These are phyloP conservation scores for Drosophila borealis DNA, from an alignment of 2,888 invertebrate species.

Conservation along the genomic window DNA sequence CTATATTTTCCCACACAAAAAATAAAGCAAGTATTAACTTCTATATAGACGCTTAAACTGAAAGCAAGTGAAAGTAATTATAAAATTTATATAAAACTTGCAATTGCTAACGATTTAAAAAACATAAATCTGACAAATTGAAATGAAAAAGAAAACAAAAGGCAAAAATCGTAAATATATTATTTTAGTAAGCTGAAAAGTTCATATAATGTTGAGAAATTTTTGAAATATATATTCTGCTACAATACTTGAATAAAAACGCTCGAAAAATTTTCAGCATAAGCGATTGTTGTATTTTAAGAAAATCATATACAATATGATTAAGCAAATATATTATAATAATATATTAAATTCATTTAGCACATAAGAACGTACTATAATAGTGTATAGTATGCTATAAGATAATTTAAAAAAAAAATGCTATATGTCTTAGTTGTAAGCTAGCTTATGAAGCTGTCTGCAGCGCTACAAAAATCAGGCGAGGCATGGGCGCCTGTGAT, in stretches of 20 bases:
- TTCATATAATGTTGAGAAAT: slow-evolving; percentile 47
- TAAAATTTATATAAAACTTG: slow-evolving; percentile 18
- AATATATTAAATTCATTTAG: not conserved
- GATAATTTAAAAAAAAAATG: too few species aligned
- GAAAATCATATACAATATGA: slow-evolving; percentile 25
- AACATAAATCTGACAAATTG: slow-evolving; percentile 38
- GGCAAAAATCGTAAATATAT: slow-evolving; percentile 39
- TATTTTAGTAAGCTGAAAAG: slow-evolving; percentile 23
- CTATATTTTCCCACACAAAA: slow-evolving; percentile 22
- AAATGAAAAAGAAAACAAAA: slow-evolving; percentile 9
- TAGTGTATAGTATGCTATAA: not conserved
- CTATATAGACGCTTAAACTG: slow-evolving; percentile 1
- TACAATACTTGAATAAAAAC: slow-evolving; percentile 64
- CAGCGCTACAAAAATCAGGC: slow-evolving; percentile 40
- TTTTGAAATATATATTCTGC: slow-evolving; percentile 70
- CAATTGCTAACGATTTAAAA: slow-evolving; percentile 5
- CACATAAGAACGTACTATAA: not conserved
- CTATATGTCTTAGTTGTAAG: not conserved
- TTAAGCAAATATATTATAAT: not conserved
- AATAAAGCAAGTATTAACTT: not conserved
- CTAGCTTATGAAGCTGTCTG: slow-evolving; percentile 56
- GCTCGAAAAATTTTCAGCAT: slow-evolving; percentile 38
- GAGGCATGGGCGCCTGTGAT: slow-evolving; percentile 42
- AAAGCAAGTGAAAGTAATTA: slow-evolving; percentile 6
- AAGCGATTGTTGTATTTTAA: slow-evolving; percentile 27